Base-by-base conservation (phyloP, 2,888 invertebrate genomes). In the Gonocerus acuteangulatus region DNA sequence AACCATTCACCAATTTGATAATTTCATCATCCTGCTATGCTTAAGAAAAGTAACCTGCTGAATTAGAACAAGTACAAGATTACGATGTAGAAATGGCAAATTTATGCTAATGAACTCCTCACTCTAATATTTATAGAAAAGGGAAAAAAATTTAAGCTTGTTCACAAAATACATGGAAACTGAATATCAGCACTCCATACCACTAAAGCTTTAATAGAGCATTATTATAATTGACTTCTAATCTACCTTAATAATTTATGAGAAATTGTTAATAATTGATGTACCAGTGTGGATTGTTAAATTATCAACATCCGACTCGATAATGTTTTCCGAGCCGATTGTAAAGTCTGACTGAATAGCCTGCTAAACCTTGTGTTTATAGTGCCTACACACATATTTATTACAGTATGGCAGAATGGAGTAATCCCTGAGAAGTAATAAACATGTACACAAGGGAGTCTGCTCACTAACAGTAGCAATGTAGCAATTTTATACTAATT, bases 281-380 rank as follows among this genome's bases (percentile, higher is more conserved):
- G n/a, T n/a, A n/a, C n/a, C 4, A 27, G 27, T 6, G 9, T 27
- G 27, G 27, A 27, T 27, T 27, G 27, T 27, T 27, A 27, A 27
- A 9, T 27, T 9, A 27, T 27, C 4, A 9, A 27, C 9, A 27
- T 9, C 27, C 27, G 27, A 27, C 27, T 27, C 27, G 27, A 27
- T 13, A 23, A 23, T 27, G 22, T 22, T 45, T 57, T 57, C 57
- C 57, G 57, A 57, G 57, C 57, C 57, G 57, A 57, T 44, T 57
- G 57, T 57, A 18, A 57, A 57, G 27, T 45, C 21, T 47, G 57
- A 57, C 44, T 27, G 32, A 57, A 27, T 27, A 22, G 57, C 47
- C 27, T 27, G 34, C 32, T 27, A 21, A 57, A 36, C 54, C 54
- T 39, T 36, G 39, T 6, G 27, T 54, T 54, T 54, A 54, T 54